phyloP scores from a whole-genome alignment of 2,888 invertebrate species.

The Acleris emargana region DNA sequence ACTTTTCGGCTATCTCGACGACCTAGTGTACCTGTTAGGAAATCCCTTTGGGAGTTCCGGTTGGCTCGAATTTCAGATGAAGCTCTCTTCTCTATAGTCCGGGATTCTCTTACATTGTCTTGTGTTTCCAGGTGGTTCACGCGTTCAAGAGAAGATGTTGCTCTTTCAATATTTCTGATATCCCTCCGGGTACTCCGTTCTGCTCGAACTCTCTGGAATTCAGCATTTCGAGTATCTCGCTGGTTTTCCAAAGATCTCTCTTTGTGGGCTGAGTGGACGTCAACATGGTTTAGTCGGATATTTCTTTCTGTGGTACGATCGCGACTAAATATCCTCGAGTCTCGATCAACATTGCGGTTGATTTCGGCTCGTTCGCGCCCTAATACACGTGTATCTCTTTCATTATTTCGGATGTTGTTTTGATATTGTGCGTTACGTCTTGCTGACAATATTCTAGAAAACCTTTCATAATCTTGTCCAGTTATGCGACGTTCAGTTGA shows the following conservation, averaged over 20 bases:
- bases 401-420: not conserved
- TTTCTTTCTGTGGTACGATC: not conserved
- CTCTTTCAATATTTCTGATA: conserved; percentile 7
- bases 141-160: conserved; percentile 12
- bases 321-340: not conserved
- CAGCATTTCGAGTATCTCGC: conserved; percentile 5
- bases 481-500: conserved; percentile 1
- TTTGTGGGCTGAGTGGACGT: not conserved
- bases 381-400: not conserved
- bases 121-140: not conserved
- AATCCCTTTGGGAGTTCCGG: not conserved
- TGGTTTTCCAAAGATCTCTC: conserved; percentile 2
- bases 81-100: not conserved
- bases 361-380: not conserved
- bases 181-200: not conserved
- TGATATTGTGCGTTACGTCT: not conserved
- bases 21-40: not conserved
- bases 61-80: not conserved
- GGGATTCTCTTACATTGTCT: not conserved
- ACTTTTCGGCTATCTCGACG: conserved; percentile 1
- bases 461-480: not conserved
- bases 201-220: not conserved
- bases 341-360: not conserved
- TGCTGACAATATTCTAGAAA: conserved; percentile 1
- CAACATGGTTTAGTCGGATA: not conserved